phyloP scores from a whole-genome alignment of 2,888 invertebrate genomes.

The Volucella inanis region DNA sequence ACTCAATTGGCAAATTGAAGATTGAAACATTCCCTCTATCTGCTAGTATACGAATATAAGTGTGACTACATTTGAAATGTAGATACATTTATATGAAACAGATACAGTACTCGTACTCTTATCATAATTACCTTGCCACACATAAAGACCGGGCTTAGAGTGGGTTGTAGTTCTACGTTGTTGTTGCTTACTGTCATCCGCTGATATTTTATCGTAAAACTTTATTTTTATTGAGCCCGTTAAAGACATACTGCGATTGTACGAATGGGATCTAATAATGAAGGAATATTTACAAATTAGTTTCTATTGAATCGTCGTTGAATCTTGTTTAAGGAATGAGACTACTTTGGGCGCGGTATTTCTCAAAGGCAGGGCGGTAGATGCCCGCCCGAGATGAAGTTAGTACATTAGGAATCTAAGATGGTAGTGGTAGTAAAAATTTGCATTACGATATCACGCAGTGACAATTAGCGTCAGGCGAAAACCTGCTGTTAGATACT shows the following conservation, averaged over 20 bases:
- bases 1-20: slow-evolving; percentile 68
- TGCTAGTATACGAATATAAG: not conserved
- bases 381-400: slow-evolving; percentile 1
- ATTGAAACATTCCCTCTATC: slow-evolving; percentile 34
- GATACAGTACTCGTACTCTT: slow-evolving; percentile 17
- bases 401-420: not conserved
- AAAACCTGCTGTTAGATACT: not conserved
- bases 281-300: slow-evolving; percentile 48
- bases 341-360: not conserved
- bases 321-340: slow-evolving; percentile 10
- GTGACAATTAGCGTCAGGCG: not conserved
- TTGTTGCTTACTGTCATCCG: slow-evolving; percentile 43
- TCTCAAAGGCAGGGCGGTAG: slow-evolving; percentile 2
- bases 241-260: slow-evolving; percentile 8
- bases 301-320: slow-evolving; percentile 40
- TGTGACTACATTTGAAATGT: not conserved
- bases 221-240: slow-evolving; percentile 52
- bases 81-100: slow-evolving; percentile 15
- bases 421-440: slow-evolving; percentile 16
- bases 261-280: not conserved
- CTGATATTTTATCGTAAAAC: slow-evolving; percentile 42
- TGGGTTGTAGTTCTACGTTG: slow-evolving; percentile 26
- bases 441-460: slow-evolving; percentile 38
- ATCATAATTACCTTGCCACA: slow-evolving; percentile 56
- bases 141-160: slow-evolving; percentile 41